Evolutionary conservation across 2,113 vertebrate genomes (phyloP).

Genomic region (Periophthalmodon schlosseri): DNA sequence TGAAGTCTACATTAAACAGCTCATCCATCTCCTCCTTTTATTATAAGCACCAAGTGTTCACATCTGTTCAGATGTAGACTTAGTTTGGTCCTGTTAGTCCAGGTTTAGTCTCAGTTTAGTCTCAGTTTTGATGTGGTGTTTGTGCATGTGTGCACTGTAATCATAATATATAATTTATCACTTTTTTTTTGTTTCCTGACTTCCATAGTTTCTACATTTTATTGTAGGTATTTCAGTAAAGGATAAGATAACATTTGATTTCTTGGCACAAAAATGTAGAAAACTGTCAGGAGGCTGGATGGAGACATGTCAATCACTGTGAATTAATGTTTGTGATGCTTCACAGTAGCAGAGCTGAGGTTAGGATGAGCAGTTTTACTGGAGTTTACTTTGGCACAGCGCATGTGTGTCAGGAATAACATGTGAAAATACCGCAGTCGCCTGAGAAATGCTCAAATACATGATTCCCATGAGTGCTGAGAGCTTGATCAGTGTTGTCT

Average conservation of each 20-base stretch:
- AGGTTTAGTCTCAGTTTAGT: too few relatives aligned
- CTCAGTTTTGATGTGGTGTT: neutral
- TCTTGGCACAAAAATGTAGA: neutral
- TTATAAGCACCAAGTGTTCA: too few relatives aligned
- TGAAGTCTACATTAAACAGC: too few relatives aligned
- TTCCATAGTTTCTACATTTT: neutral
- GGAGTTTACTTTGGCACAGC: neutral
- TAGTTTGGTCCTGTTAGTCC: too few relatives aligned
- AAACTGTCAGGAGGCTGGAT: slow-evolving; percentile 5
- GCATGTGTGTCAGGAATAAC: neutral
- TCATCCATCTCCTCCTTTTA: too few relatives aligned
- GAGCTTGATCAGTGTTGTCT: slow-evolving; percentile 23
- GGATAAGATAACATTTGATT: neutral
- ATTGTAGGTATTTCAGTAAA: neutral
- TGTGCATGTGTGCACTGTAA: neutral
- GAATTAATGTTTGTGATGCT: neutral
- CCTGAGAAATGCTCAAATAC: neutral
- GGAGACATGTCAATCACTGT: neutral
- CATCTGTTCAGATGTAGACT: neutral
- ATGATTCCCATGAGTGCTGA: slow-evolving; percentile 23
- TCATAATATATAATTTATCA: neutral
- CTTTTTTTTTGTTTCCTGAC: neutral
- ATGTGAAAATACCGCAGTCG: slow-evolving; percentile 11
- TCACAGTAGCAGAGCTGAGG: neutral
- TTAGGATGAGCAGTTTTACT: neutral